Percentiles rank a stretch among this genome's conserved stretches.
These are phyloP conservation scores for Hydropsyche betteni DNA, from an alignment of 2,888 invertebrate genomes.

Conservation along the genomic window DNA sequence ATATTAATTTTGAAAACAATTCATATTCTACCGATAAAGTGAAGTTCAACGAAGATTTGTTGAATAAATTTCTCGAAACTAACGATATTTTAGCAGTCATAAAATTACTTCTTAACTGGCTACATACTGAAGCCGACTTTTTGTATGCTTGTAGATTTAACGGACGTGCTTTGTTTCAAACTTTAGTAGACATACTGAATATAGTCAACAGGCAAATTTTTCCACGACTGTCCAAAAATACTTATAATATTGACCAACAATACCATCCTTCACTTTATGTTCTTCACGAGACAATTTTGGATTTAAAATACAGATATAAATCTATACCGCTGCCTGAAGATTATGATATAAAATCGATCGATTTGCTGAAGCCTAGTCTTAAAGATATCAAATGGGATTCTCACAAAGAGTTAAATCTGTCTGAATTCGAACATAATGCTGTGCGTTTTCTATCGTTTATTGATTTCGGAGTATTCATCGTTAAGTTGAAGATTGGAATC, in stretches of 20 bases:
- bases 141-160: slow-evolving; percentile 81
- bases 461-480: slow-evolving; percentile 79
- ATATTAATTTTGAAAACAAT: slow-evolving; percentile 25
- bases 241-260: slow-evolving; percentile 42
- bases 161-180: slow-evolving; percentile 80
- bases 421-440: slow-evolving; percentile 74
- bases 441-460: slow-evolving; percentile 80
- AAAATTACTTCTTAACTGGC: slow-evolving; percentile 86
- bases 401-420: slow-evolving; percentile 65
- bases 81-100: slow-evolving; percentile 73
- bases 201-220: slow-evolving; percentile 68
- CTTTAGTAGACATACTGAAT: slow-evolving; percentile 83
- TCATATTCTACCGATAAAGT: background rate
- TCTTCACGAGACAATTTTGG: slow-evolving; percentile 55
- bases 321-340: slow-evolving; percentile 80
- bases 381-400: slow-evolving; percentile 76
- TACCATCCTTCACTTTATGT: slow-evolving; percentile 47
- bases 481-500: slow-evolving; percentile 73
- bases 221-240: slow-evolving; percentile 56
- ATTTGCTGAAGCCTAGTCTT: slow-evolving; percentile 74
- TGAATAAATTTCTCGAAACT: slow-evolving; percentile 69
- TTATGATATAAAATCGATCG: slow-evolving; percentile 75
- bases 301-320: slow-evolving; percentile 68
- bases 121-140: slow-evolving; percentile 79
- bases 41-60: slow-evolving; percentile 63